A percentile compares a stretch with the other conserved stretches of the same genome.
phyloP scores from a whole-genome alignment of 2,113 vertebrate species.

The Dasyurus viverrinus region DNA sequence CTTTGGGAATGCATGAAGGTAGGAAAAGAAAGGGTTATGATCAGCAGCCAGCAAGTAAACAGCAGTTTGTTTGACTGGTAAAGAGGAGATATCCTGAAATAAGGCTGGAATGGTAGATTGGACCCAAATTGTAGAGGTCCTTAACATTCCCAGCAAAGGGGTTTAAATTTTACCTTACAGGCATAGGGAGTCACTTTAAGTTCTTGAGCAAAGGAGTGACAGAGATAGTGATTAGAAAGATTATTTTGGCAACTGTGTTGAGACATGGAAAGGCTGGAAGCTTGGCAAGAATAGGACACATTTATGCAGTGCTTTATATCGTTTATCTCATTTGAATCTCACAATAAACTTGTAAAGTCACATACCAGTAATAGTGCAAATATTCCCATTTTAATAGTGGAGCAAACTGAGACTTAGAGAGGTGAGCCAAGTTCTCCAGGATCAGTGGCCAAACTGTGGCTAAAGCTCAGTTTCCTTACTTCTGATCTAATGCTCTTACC shows the following conservation, averaged over 20 bases:
- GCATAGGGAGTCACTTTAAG: neutral
- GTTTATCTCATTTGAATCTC: neutral
- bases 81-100: neutral
- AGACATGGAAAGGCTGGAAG: neutral
- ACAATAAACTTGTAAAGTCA: neutral
- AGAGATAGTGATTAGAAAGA: neutral
- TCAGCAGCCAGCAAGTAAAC: neutral
- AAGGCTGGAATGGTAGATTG: neutral
- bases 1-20: neutral
- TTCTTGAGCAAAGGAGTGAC: neutral
- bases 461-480: neutral
- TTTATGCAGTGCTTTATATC: neutral
- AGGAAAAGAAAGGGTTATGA: neutral
- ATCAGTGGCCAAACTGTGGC: neutral
- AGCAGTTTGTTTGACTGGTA: neutral
- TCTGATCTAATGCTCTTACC: neutral
- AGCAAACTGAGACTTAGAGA: neutral
- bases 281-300: neutral
- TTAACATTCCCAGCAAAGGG: neutral
- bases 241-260: neutral
- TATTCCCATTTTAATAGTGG: slow-evolving; percentile 1
- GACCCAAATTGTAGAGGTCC: neutral
- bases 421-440: neutral
- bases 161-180: neutral
- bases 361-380: neutral